Conservation (phyloP, 2,797 vertebrate species). For the Molossus alvarezi region DNA sequence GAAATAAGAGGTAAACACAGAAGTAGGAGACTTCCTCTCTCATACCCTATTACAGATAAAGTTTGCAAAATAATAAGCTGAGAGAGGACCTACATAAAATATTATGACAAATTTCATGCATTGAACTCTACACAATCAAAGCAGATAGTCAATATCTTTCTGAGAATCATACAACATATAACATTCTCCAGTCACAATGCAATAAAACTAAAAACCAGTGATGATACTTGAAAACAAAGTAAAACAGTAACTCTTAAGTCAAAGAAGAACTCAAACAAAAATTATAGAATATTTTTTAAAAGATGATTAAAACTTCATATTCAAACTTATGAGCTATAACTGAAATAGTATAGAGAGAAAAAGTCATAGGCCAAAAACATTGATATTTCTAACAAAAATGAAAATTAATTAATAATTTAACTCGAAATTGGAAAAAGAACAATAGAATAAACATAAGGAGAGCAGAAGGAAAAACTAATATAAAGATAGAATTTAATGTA, state of each 20-base stretch:
- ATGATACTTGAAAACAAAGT: background rate
- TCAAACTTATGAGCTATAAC: background rate
- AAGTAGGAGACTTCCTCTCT: background rate
- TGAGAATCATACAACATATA: background rate
- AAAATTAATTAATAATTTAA: conserved; percentile 8
- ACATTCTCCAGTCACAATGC: background rate
- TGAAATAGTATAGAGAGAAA: background rate
- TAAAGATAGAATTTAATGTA: background rate
- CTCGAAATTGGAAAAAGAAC: background rate
- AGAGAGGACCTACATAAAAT: background rate
- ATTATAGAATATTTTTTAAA: background rate
- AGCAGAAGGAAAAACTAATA: background rate
- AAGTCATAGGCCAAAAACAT: background rate
- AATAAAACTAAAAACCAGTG: background rate
- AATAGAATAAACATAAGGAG: background rate
- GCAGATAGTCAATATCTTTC: background rate
- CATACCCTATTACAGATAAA: background rate
- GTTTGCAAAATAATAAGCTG: background rate
- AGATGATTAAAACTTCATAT: background rate
- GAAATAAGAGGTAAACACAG: background rate
- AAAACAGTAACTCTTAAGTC: background rate
- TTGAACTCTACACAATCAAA: background rate
- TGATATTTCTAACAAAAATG: background rate
- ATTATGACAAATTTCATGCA: background rate
- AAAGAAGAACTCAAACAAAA: conserved; percentile 38